A percentile compares a stretch with the other conserved stretches of the same genome.
Evolutionary conservation across 2,888 invertebrate species (phyloP).

Genomic region (Notodonta ziczac): DNA sequence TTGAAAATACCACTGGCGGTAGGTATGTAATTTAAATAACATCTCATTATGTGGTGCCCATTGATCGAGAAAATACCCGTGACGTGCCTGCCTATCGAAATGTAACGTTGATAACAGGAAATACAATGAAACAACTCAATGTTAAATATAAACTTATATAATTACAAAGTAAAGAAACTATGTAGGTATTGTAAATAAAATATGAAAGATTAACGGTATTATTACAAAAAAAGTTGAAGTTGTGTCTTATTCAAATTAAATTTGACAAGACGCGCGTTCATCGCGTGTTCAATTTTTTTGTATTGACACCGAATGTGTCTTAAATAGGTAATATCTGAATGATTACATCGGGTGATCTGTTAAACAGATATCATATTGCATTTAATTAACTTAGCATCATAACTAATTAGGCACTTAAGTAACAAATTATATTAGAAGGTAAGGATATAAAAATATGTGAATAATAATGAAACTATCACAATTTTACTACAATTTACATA

Average conservation of each 20-base stretch:
- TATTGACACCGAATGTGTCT: not conserved
- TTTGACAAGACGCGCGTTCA: no score
- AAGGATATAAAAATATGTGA: conserved; percentile 1
- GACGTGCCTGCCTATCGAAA: no score
- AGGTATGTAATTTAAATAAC: no score
- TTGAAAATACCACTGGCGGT: no score
- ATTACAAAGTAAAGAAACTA: not conserved
- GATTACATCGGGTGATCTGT: not conserved
- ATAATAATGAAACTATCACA: conserved; percentile 2
- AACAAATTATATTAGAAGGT: not conserved
- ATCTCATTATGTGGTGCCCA: no score
- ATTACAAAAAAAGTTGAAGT: no score
- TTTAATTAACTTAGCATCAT: not conserved
- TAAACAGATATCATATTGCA: conserved; percentile 4
- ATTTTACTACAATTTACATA: not conserved
- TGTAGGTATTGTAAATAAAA: conserved; percentile 3
- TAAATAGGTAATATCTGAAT: not conserved
- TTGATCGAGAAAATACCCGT: no score
- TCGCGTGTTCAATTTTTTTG: no score
- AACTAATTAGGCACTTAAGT: conserved; percentile 1
- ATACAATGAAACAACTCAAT: not conserved
- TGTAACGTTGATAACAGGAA: not conserved
- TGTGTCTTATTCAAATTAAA: no score
- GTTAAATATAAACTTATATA: conserved; percentile 1
- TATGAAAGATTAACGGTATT: not conserved